phyloP scores from a whole-genome alignment of 2,797 vertebrate genomes.

The Aratinga solstitialis region DNA sequence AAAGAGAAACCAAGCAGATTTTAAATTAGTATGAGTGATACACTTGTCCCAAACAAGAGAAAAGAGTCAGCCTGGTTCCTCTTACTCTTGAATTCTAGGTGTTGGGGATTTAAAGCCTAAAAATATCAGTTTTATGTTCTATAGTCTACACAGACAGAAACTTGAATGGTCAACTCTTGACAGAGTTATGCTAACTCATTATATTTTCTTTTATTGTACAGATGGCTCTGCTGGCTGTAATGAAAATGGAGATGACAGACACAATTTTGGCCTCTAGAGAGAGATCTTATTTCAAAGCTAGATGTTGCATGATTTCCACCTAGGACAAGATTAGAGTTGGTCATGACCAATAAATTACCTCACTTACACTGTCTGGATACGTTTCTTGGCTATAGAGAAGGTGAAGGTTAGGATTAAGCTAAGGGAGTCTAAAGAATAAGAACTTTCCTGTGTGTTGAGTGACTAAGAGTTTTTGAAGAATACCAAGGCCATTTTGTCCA shows the following conservation, averaged over 20 bases:
- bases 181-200: not conserved
- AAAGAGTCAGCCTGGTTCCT: not conserved
- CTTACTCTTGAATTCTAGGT: not conserved
- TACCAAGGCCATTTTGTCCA: not conserved
- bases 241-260: not conserved
- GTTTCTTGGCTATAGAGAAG: not conserved
- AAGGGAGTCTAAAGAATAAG: not conserved
- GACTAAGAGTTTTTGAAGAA: not conserved
- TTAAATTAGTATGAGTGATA: not conserved
- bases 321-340: not conserved
- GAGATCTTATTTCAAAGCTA: not conserved
- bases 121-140: not conserved
- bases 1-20: not conserved
- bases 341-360: not conserved
- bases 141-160: not conserved
- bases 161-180: not conserved
- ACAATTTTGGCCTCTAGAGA: not conserved
- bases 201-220: not conserved
- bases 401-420: not conserved
- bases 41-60: not conserved
- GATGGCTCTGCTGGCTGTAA: not conserved
- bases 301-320: not conserved
- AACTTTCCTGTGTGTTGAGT: not conserved
- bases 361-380: not conserved
- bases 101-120: not conserved